A percentile compares a stretch with the other conserved stretches of the same genome.
phyloP scores from a whole-genome alignment of 2,888 invertebrate species.

The Anaspis maculata region DNA sequence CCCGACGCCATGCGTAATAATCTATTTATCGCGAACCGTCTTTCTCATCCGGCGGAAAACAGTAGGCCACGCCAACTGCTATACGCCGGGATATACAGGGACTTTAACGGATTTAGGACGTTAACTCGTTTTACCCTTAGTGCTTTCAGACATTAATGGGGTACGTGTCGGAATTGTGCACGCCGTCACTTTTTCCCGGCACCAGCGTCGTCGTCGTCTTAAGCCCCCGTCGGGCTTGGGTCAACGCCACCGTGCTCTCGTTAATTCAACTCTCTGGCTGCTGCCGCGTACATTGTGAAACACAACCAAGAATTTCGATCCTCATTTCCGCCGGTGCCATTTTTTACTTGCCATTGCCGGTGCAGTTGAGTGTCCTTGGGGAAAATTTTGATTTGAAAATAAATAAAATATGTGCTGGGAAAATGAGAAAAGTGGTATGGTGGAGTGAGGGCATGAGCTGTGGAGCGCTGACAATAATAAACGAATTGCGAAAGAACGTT shows the following conservation, averaged over 20 bases:
- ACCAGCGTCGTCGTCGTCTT: conserved; percentile 20
- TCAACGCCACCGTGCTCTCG: conserved; percentile 13
- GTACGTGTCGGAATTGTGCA: conserved; percentile 32
- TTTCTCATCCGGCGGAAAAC: conserved; percentile 21
- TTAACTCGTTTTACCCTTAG: conserved; percentile 27
- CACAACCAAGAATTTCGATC: background rate
- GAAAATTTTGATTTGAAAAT: background rate
- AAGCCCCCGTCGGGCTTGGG: conserved; percentile 21
- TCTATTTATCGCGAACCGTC: conserved; percentile 25
- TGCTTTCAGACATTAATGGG: conserved; percentile 30
- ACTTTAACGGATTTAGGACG: conserved; percentile 28
- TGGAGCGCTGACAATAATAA: no score
- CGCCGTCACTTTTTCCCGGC: conserved; percentile 29
- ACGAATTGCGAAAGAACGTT: conserved; percentile 4
- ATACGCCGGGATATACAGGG: conserved; percentile 18
- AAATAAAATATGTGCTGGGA: background rate
- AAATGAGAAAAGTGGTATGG: background rate
- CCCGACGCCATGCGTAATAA: conserved; percentile 22
- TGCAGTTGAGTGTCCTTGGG: background rate
- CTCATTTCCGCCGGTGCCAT: background rate
- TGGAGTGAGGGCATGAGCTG: background rate
- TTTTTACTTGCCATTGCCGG: no score
- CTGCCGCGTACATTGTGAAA: no score
- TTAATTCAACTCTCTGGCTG: no score
- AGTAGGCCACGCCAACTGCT: no score